Conservation (phyloP, 1,140 invertebrate genomes). For the Bombus pyrosoma region DNA sequence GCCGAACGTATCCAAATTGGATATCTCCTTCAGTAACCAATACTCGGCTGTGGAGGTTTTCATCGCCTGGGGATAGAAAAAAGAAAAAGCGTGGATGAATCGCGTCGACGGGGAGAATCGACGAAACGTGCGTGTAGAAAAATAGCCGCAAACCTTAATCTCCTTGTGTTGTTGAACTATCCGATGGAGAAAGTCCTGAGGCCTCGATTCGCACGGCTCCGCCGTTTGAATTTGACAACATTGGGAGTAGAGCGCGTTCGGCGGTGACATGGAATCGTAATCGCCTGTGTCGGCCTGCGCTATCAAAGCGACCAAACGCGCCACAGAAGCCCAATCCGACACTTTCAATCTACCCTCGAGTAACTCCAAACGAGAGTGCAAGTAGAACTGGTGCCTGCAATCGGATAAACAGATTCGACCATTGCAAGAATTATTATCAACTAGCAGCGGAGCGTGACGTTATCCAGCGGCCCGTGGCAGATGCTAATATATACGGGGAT, state of each 20-base stretch:
- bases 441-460: too few relatives aligned
- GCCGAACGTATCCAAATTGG: slow-evolving; percentile 90
- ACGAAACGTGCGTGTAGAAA: rapidly evolving
- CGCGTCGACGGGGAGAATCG: rapidly evolving
- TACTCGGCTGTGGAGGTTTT: slow-evolving; percentile 88
- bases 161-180: slow-evolving; percentile 86
- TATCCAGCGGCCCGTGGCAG: too few relatives aligned
- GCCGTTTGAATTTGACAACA: slow-evolving; percentile 84
- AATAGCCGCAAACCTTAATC: slow-evolving; percentile 75
- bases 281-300: slow-evolving; percentile 89
- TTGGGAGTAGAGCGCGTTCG: slow-evolving; percentile 85
- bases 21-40: slow-evolving; percentile 90
- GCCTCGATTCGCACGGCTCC: slow-evolving; percentile 83
- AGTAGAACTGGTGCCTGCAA: slow-evolving; percentile 91
- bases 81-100: not conserved
- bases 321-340: slow-evolving; percentile 86
- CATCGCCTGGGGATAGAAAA: slow-evolving; percentile 79
- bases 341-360: slow-evolving; percentile 87
- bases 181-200: slow-evolving; percentile 85
- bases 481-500: too few relatives aligned
- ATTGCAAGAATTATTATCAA: too few relatives aligned
- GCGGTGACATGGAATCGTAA: slow-evolving; percentile 85
- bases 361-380: slow-evolving; percentile 90
- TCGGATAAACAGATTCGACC: slow-evolving; percentile 46
- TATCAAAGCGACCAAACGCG: slow-evolving; percentile 89